Conservation (phyloP, 1,140 invertebrate genomes). For the Pseudomyrmex sp. region DNA sequence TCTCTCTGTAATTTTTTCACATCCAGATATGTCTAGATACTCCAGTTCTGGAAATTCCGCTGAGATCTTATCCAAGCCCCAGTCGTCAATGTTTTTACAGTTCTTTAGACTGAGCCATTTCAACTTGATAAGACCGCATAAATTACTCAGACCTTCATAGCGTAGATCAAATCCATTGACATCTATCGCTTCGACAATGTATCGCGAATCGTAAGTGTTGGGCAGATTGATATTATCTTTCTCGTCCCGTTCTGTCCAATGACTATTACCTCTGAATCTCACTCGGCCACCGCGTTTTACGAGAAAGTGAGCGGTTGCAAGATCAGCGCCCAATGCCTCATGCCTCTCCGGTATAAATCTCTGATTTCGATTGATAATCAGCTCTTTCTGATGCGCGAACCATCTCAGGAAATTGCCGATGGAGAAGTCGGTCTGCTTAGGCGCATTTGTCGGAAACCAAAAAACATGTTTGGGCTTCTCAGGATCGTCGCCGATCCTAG, state of each 20-base stretch:
- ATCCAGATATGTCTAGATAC: constrained; percentile 91
- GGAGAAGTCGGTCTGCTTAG: neutral
- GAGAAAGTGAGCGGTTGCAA: constrained; percentile 92
- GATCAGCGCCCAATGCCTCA: constrained; percentile 87
- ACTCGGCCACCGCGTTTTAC: constrained; percentile 88
- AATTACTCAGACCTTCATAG: constrained; percentile 91
- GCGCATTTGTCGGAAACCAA: neutral
- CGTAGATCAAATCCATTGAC: constrained; percentile 87
- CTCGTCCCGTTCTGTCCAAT: constrained; percentile 86
- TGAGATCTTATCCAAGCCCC: constrained; percentile 89
- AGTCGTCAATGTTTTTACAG: constrained; percentile 90
- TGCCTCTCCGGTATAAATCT: constrained; percentile 83
- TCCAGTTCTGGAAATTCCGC: constrained; percentile 88
- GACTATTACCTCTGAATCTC: constrained; percentile 87
- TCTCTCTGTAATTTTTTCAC: constrained; percentile 87
- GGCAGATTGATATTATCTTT: constrained; percentile 86
- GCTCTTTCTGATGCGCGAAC: constrained; percentile 80
- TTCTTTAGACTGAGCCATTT: constrained; percentile 89
- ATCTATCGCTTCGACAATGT: constrained; percentile 89
- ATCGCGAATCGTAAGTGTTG: constrained; percentile 83
- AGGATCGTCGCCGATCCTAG: neutral
- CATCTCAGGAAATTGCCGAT: constrained; percentile 78
- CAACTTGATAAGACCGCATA: constrained; percentile 87
- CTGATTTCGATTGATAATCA: constrained; percentile 80
- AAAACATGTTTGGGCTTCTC: neutral